Evolutionary conservation across 2,888 invertebrate genomes (phyloP).

Genomic region (Priocnemis perturbator): DNA sequence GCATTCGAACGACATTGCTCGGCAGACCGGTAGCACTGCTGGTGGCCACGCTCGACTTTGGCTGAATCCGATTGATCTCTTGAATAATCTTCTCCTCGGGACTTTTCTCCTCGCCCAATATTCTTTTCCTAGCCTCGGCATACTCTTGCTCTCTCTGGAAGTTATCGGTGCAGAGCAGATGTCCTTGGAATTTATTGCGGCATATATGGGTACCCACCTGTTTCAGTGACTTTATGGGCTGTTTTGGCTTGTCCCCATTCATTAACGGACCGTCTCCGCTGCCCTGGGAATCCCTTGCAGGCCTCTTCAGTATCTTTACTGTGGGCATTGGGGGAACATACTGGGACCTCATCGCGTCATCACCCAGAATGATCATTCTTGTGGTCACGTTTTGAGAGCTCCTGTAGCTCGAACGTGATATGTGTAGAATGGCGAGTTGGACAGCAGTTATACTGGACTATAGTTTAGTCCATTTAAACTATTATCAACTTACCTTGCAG

Average conservation of each 20-base stretch:
- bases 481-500: slow-evolving; percentile 62
- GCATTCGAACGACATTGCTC: slow-evolving; percentile 81
- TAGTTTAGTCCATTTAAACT: not conserved
- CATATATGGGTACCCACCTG: slow-evolving; percentile 72
- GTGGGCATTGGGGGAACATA: slow-evolving; percentile 88
- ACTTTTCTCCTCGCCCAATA: slow-evolving; percentile 90
- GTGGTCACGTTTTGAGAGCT: slow-evolving; percentile 64
- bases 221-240: slow-evolving; percentile 89
- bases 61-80: slow-evolving; percentile 73
- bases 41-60: slow-evolving; percentile 55
- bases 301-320: slow-evolving; percentile 89
- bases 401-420: slow-evolving; percentile 51
- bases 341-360: slow-evolving; percentile 87
- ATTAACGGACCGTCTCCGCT: slow-evolving; percentile 78
- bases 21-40: slow-evolving; percentile 49
- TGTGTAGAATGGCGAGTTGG: not conserved
- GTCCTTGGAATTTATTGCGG: not conserved
- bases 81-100: slow-evolving; percentile 80
- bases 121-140: slow-evolving; percentile 92
- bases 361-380: slow-evolving; percentile 85
- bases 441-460: not conserved
- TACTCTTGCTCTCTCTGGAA: slow-evolving; percentile 92
- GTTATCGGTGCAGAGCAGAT: not conserved
- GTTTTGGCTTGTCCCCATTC: slow-evolving; percentile 83
- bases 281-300: slow-evolving; percentile 76